Evolutionary conservation across 2,113 vertebrate genomes (phyloP).

Genomic region (Trematomus loennbergii): DNA sequence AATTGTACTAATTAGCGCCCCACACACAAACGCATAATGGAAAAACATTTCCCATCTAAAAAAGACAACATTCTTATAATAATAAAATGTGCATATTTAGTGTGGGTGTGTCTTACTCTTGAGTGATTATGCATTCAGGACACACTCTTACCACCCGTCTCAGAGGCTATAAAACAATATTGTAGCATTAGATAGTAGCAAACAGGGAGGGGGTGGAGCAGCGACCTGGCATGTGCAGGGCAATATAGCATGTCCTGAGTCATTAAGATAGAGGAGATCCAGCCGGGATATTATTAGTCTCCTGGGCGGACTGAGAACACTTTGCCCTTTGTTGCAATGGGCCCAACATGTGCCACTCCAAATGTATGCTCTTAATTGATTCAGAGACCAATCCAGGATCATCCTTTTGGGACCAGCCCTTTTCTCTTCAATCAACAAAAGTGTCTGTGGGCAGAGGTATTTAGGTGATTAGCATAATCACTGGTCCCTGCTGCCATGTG

Average conservation of each 20-base stretch:
- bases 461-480: slow-evolving; percentile 34
- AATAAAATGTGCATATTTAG: not conserved
- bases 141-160: not conserved
- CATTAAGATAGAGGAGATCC: slow-evolving; percentile 39
- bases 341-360: slow-evolving; percentile 14
- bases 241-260: slow-evolving; percentile 38
- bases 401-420: slow-evolving; percentile 9
- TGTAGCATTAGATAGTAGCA: slow-evolving; percentile 10
- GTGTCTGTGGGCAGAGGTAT: slow-evolving; percentile 10
- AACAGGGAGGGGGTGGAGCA: slow-evolving; percentile 3
- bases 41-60: not conserved
- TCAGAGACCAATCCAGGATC: slow-evolving; percentile 42
- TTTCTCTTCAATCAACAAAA: slow-evolving; percentile 7
- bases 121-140: not conserved
- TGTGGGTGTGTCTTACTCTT: slow-evolving; percentile 13
- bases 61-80: not conserved
- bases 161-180: slow-evolving; percentile 27
- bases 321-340: slow-evolving; percentile 33
- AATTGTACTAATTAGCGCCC: not conserved
- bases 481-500: not conserved
- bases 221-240: not conserved
- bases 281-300: slow-evolving; percentile 36
- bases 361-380: slow-evolving; percentile 31
- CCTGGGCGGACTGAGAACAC: slow-evolving; percentile 38
- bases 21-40: rapidly evolving